Evolutionary conservation across 53 echinoderm and acorn worm species (phyloP).

Genomic region (Mesocentrotus franciscanus): DNA sequence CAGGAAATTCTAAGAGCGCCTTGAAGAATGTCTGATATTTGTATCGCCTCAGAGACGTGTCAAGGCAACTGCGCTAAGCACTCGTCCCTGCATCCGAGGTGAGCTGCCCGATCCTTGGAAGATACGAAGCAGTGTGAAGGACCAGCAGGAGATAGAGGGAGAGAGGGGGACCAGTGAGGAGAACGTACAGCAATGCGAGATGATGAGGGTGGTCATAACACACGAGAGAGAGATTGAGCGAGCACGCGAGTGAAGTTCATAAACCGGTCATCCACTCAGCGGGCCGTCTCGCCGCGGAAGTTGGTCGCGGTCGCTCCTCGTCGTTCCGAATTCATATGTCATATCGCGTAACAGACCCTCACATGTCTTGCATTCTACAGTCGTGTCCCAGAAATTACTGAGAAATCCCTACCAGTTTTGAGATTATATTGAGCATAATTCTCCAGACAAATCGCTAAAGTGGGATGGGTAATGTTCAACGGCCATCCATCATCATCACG

Average conservation of each 20-base stretch:
- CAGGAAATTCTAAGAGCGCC: conserved; percentile 36
- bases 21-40: conserved; percentile 53
- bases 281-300: conserved; percentile 17
- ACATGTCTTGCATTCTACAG: conserved; percentile 22
- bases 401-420: neutral
- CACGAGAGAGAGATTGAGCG: neutral
- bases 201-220: neutral
- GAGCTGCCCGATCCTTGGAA: conserved; percentile 1
- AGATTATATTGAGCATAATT: neutral
- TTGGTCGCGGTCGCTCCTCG: neutral
- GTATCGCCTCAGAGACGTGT: neutral
- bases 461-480: neutral
- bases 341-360: conserved; percentile 56
- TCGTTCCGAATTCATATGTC: conserved; percentile 18
- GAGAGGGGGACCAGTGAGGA: neutral
- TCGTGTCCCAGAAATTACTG: conserved; percentile 41
- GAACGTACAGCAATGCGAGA: neutral
- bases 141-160: neutral
- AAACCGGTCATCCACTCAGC: conserved; percentile 48
- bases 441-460: neutral
- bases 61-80: conserved; percentile 56
- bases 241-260: conserved; percentile 47
- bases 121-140: neutral
- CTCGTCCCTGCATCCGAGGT: conserved; percentile 23
- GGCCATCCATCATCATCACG: neutral